phyloP scores from a whole-genome alignment of 2,113 vertebrate species.

The Phalacrocorax pelagicus region DNA sequence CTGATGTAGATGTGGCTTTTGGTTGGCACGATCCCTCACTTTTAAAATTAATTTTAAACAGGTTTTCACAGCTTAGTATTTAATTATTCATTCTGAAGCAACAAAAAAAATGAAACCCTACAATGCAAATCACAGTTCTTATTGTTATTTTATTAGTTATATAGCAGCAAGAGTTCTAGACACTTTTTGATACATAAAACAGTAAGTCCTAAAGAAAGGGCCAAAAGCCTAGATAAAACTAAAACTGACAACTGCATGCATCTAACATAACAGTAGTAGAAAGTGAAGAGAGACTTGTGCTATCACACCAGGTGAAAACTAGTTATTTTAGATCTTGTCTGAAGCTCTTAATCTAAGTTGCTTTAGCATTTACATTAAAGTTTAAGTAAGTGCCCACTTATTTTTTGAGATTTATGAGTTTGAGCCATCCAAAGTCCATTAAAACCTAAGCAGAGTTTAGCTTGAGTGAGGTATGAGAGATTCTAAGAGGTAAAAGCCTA shows the following conservation, averaged over 20 bases:
- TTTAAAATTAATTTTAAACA: not conserved
- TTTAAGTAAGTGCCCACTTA: not conserved
- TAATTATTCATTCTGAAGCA: constrained; percentile 32
- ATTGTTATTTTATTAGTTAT: not conserved
- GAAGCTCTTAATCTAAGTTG: not conserved
- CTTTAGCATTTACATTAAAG: not conserved
- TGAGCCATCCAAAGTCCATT: not conserved
- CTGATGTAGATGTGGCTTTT: not conserved
- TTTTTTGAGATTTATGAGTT: not conserved
- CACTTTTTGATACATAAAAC: not conserved
- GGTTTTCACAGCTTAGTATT: not conserved
- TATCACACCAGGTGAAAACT: not conserved
- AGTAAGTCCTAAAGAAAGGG: not conserved
- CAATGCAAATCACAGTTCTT: not conserved
- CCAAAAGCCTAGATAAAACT: not conserved
- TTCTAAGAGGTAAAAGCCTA: not conserved
- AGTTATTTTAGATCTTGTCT: not conserved
- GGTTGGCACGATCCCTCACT: not conserved
- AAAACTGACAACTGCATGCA: not conserved
- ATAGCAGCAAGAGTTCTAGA: not conserved
- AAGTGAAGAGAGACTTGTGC: not conserved
- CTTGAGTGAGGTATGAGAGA: not conserved
- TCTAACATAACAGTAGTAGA: not conserved
- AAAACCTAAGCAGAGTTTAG: not conserved
- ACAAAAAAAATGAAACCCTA: not conserved